phyloP scores from a whole-genome alignment of 2,797 vertebrate species.

The Delichon dasypus region DNA sequence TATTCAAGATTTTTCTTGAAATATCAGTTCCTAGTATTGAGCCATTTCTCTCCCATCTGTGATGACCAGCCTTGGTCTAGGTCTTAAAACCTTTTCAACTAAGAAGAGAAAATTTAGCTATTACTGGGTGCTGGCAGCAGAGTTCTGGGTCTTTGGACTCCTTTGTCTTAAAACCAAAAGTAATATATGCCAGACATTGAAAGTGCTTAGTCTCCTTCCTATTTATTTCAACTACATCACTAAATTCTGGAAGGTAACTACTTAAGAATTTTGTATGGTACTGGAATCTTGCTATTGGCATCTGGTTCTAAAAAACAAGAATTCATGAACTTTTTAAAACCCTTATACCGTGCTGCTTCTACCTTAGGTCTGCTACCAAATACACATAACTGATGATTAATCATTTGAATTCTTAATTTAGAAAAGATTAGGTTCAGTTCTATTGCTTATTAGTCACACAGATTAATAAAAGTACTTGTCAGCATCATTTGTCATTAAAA shows the following conservation, averaged over 20 bases:
- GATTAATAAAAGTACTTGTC: not conserved
- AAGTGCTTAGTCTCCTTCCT: not conserved
- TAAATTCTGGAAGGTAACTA: not conserved
- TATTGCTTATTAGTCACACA: not conserved
- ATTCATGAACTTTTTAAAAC: not conserved
- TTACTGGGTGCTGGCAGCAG: not conserved
- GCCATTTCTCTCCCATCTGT: not conserved
- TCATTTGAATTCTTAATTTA: not conserved
- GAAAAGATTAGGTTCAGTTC: not conserved
- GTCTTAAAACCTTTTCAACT: not conserved
- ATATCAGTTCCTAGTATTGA: rapidly evolving
- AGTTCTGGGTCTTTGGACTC: not conserved
- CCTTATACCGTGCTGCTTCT: not conserved
- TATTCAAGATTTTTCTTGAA: not conserved
- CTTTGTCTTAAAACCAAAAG: not conserved
- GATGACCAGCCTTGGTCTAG: not conserved
- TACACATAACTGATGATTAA: not conserved
- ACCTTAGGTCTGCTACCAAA: not conserved
- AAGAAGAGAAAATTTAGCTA: not conserved
- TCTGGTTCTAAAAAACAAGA: not conserved
- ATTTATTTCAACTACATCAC: not conserved
- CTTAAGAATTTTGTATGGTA: not conserved
- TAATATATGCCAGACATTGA: not conserved
- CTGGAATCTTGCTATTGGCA: not conserved
- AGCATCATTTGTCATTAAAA: not conserved